Conservation (phyloP, 2,888 invertebrate genomes). For the Aproaerema taeniolella region DNA sequence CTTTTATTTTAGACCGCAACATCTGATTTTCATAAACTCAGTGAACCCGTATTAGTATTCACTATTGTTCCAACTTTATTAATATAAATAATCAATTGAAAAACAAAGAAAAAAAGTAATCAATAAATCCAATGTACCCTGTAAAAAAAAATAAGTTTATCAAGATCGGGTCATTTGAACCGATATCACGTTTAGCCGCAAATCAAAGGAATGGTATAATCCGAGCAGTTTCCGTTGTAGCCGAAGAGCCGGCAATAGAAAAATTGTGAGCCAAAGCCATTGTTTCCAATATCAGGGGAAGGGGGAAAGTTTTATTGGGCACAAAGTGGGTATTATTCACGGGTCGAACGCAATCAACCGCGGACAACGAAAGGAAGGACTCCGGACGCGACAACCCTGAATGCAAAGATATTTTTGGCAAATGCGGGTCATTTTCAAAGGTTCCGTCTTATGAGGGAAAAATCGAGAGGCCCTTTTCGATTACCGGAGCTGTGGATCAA, state of each 20-base stretch:
- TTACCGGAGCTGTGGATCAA: conserved; percentile 58
- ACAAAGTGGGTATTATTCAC: conserved; percentile 74
- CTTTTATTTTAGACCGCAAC: too few species aligned
- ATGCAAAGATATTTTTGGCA: conserved; percentile 73
- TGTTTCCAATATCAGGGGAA: conserved; percentile 68
- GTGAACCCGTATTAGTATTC: too few species aligned
- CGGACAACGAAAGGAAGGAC: conserved; percentile 40
- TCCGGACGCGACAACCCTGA: conserved; percentile 64
- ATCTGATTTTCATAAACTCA: too few species aligned
- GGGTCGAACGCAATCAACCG: conserved; percentile 63
- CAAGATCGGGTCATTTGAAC: conserved; percentile 62
- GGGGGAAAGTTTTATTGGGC: conserved; percentile 70
- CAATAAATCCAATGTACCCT: too few species aligned
- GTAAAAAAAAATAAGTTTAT: too few species aligned
- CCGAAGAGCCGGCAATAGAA: conserved; percentile 44
- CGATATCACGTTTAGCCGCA: conserved; percentile 63
- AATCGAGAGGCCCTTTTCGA: conserved; percentile 60
- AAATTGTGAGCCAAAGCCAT: conserved; percentile 70
- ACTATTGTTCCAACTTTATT: too few species aligned
- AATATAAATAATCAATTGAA: conserved; percentile 31
- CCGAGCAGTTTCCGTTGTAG: conserved; percentile 44
- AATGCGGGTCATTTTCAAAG: conserved; percentile 69
- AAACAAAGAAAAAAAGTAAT: conserved; percentile 23
- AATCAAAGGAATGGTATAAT: conserved; percentile 69
- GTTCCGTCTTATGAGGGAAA: conserved; percentile 62